Evolutionary conservation across 2,888 invertebrate genomes (phyloP).

Genomic region (Octodonta nipae): DNA sequence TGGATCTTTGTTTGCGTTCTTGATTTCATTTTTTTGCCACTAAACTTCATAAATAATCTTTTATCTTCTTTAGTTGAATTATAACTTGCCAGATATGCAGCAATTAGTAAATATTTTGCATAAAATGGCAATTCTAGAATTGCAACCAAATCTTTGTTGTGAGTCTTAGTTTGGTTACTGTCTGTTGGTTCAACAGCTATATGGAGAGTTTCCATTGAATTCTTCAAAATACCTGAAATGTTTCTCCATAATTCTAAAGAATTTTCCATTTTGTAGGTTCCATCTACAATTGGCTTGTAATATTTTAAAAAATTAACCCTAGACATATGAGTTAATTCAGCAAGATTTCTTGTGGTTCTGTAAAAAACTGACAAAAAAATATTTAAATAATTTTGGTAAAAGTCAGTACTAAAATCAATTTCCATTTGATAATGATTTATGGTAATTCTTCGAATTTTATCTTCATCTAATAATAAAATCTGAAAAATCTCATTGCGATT

Average conservation of each 20-base stretch:
- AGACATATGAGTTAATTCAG: conserved; percentile 72
- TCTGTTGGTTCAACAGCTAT: conserved; percentile 40
- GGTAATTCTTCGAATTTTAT: conserved; percentile 21
- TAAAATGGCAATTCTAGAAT: conserved; percentile 75
- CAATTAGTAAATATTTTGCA: conserved; percentile 77
- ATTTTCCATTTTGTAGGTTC: conserved; percentile 50
- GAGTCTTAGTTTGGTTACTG: conserved; percentile 10
- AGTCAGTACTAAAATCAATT: conserved; percentile 32
- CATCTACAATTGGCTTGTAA: conserved; percentile 60
- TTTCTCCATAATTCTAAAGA: conserved; percentile 64
- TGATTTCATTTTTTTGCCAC: conserved; percentile 57
- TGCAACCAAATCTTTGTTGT: conserved; percentile 39
- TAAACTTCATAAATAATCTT: conserved; percentile 68
- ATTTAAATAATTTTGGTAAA: conserved; percentile 69
- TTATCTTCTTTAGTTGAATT: conserved; percentile 83
- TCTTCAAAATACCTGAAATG: conserved; percentile 60
- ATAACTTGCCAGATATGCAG: conserved; percentile 84
- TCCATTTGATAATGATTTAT: conserved; percentile 17
- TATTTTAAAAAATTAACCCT: conserved; percentile 61
- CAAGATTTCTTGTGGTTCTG: conserved; percentile 70
- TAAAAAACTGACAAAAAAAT: conserved; percentile 75
- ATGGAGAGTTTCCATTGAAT: conserved; percentile 65
- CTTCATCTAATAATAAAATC: conserved; percentile 37
- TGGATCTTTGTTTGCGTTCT: conserved; percentile 46
- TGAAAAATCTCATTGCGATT: conserved; percentile 51